Conservation (phyloP, 2,797 vertebrate species). For the Mormyrops attenuatus region DNA sequence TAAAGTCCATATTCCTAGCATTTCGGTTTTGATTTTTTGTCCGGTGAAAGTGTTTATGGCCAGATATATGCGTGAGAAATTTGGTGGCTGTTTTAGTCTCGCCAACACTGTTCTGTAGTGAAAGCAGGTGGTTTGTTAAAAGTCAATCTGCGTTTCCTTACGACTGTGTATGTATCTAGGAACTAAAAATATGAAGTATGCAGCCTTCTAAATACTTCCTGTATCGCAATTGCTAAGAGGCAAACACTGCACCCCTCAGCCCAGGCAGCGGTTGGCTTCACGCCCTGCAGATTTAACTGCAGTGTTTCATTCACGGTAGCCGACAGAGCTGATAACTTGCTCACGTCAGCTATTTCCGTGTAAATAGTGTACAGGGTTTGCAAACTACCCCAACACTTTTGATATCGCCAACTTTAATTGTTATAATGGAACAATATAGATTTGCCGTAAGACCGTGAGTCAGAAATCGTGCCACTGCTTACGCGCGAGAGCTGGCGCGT, state of each 20-base stretch:
- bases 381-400: background rate
- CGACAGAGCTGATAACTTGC: too few relatives aligned
- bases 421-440: background rate
- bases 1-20: too few relatives aligned
- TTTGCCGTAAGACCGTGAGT: too few relatives aligned
- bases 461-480: background rate
- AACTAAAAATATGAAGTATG: background rate
- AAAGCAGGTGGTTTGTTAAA: background rate
- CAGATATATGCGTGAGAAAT: too few relatives aligned
- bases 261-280: too few relatives aligned
- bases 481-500: too few relatives aligned
- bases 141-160: background rate
- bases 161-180: background rate
- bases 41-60: too few relatives aligned
- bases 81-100: too few relatives aligned
- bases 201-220: background rate
- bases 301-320: too few relatives aligned
- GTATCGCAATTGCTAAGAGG: background rate
- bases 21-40: too few relatives aligned
- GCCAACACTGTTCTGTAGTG: background rate
- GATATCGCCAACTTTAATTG: background rate
- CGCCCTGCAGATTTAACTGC: too few relatives aligned
- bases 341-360: background rate
- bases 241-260: too few relatives aligned
- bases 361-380: background rate